phyloP scores from a whole-genome alignment of 2,888 invertebrate genomes.

The Keiferia lycopersicella region DNA sequence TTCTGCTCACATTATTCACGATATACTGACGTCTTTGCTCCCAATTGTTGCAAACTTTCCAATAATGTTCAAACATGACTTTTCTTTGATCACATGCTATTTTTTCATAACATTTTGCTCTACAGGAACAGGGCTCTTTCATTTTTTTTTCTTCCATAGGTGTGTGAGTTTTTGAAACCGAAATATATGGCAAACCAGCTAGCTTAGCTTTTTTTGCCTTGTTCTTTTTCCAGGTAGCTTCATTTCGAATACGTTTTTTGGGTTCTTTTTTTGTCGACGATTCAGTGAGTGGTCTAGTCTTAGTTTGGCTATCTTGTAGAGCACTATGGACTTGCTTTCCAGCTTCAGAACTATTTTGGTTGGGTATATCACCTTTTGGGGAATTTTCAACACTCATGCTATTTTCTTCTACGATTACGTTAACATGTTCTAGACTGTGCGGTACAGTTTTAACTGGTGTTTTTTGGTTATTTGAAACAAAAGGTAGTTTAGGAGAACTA shows the following conservation, averaged over 20 bases:
- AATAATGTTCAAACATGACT: background rate
- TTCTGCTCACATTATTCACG: background rate
- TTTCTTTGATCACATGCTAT: background rate
- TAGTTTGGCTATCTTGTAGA: background rate
- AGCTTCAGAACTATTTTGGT: background rate
- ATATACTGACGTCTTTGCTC: slow-evolving; percentile 6
- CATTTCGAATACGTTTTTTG: background rate
- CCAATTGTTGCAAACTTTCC: background rate
- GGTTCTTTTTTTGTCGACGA: slow-evolving; percentile 3
- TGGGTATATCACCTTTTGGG: background rate
- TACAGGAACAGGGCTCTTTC: background rate
- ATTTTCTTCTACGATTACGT: too few relatives aligned
- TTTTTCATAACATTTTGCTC: background rate
- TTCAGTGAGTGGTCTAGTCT: background rate
- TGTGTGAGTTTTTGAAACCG: background rate
- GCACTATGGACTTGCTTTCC: background rate
- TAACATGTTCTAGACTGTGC: too few relatives aligned
- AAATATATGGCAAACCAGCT: background rate
- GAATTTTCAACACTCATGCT: background rate
- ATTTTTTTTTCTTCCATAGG: background rate
- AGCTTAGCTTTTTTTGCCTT: background rate
- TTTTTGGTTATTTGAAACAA: too few relatives aligned
- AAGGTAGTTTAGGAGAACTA: too few relatives aligned
- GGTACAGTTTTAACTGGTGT: too few relatives aligned
- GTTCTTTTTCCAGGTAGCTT: background rate